Conservation (phyloP, 2,888 invertebrate genomes). For the Caenorhabditis drosophilae region DNA sequence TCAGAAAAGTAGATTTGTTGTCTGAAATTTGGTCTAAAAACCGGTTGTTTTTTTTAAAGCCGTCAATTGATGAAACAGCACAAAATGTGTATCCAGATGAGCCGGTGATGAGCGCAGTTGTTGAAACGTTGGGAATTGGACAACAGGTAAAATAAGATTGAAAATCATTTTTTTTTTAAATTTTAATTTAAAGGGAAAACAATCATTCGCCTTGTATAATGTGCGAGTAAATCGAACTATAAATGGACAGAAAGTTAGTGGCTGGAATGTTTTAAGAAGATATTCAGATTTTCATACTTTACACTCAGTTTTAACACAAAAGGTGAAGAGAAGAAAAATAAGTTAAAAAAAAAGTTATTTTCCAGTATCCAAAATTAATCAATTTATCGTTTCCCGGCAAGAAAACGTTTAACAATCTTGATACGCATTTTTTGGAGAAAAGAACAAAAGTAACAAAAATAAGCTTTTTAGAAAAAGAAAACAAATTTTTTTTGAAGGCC, state of each 20-base stretch:
- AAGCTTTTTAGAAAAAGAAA: too few relatives aligned
- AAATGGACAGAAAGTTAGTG: conserved; percentile 43
- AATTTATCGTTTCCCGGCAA: conserved; percentile 86
- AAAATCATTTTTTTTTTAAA: neutral
- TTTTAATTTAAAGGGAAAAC: conserved; percentile 40
- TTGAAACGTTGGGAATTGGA: conserved; percentile 67
- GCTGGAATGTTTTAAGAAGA: conserved; percentile 87
- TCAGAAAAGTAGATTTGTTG: neutral
- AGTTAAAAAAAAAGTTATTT: conserved; percentile 30
- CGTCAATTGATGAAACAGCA: neutral
- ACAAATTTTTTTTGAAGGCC: too few relatives aligned
- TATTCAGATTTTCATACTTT: conserved; percentile 93
- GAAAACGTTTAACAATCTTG: conserved; percentile 91
- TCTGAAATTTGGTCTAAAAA: neutral
- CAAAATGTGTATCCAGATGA: conserved; percentile 13
- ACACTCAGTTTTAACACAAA: conserved; percentile 79
- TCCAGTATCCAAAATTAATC: conserved; percentile 80
- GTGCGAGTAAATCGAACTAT: conserved; percentile 52
- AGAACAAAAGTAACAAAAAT: too few relatives aligned
- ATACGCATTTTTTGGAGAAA: conserved; percentile 80
- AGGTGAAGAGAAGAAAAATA: conserved; percentile 64
- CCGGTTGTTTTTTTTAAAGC: too few relatives aligned
- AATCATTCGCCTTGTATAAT: conserved; percentile 68
- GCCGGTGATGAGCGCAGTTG: conserved; percentile 40
- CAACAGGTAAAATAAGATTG: conserved; percentile 37